Base-by-base conservation (phyloP, 1,140 invertebrate species). In the Anastrepha ludens region DNA sequence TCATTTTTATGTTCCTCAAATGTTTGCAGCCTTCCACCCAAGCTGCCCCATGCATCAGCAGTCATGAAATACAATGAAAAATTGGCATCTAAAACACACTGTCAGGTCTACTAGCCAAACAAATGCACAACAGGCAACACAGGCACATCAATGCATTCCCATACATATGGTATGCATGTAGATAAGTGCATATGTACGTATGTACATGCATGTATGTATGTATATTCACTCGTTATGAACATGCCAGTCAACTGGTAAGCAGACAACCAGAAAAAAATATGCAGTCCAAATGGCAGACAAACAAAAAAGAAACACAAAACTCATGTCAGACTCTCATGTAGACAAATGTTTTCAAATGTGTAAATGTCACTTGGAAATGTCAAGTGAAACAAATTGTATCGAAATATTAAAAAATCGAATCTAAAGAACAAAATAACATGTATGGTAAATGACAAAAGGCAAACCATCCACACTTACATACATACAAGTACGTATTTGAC, bases 271-370 rank as follows among this genome's bases (percentile, higher is more conserved):
- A 29, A 55, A 81, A 81, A 58, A 55, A 5, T 13, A 55, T 17
- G 47, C 47, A 81, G 74, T 55, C 74, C 17, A n/a, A 55, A n/a
- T 81, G 47, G 74, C 74, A 81, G 74, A 81, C 74, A 55, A 9
- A 81, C 64, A 3, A 67, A 67, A 29, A 17, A 67, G 2, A 20
- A 81, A 7, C 13, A 74, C 67, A 74, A 81, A 55, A 11, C 17
- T 81, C 74, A 55, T 29, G 74, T 29, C 74, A 50, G 47, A n/a
- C 47, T 13, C 44, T 81, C 47, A 55, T 55, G 74, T 58, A 58
- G 74, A 81, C 74, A 86, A 86, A 86, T 86, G 85, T 86, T 62
- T 62, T 86, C 58, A 41, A 86, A 62, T 86, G 85, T 86, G 85
- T 86, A 86, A 86, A 86, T 62, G 85, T 86, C 85, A 86, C 62